Base-by-base conservation (phyloP, 2,113 vertebrate species). In the Onychostruthus taczanowskii region DNA sequence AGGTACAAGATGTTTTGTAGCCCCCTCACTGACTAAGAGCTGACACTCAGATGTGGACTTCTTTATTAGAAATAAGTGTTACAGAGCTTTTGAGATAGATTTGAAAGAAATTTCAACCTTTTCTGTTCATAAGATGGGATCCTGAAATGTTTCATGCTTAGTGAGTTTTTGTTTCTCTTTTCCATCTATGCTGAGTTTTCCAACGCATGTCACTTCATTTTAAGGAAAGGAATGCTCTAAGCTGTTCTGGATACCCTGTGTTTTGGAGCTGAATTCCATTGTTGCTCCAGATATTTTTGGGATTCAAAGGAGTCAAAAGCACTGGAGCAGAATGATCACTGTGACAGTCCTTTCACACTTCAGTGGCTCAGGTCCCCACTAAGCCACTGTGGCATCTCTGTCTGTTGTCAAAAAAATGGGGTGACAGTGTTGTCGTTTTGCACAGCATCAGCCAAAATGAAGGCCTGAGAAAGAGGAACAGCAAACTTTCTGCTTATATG, bases 281-380 rank as follows among this genome's bases (percentile, higher is more conserved):
- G 35, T 87, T 94, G 77, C 27, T 76, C 33, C 75, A 87, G 62
- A 49, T 89, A 76, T 87, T 74, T 91, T 50, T 3, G 41, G 70
- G 74, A 76, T 79, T 76, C 74, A 31, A 61, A 44, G 58, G 27
- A 95, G 26, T 62, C 44, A 72, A 91, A 87, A 82, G 74, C 91
- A 85, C 31, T 0, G 0, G 44, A 86, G 94, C 68, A 55, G 79
- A 92, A 93, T 86, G 68, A 88, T 86, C 44, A 16, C 61, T 84
- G 33, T 96, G 95, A 94, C 93, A 95, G 79, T 52, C 44, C 78
- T 86, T 90, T 92, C 80, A 95, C 73, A 61, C 67, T 84, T 75
- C 90, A 75, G 55, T 86, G 68, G 55, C 67, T 31, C 43, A 67
- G 35, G 46, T 91, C 43, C 35, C 30, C 26, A 7, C 55, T 80